phyloP scores from a whole-genome alignment of 2,797 vertebrate genomes.

The Adrianichthys oophorus region DNA sequence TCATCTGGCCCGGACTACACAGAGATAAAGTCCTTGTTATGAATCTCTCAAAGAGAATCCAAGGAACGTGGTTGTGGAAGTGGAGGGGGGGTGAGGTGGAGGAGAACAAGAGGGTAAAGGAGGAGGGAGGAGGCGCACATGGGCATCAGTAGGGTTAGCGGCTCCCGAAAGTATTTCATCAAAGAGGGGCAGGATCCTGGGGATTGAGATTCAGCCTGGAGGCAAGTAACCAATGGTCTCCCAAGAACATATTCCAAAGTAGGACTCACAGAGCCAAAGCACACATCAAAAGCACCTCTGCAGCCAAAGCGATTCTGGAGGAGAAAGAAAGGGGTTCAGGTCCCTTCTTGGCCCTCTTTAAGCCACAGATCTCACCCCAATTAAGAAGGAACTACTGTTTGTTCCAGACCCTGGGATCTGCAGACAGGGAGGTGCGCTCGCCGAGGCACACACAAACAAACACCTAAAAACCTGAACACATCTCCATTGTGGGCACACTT shows the following conservation, averaged over 20 bases:
- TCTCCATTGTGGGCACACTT: constrained; percentile 5
- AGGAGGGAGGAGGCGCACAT: constrained; percentile 49
- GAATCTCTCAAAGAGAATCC: constrained; percentile 74
- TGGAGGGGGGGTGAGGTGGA: constrained; percentile 24
- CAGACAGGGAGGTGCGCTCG: constrained; percentile 63
- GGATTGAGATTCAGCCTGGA: constrained; percentile 84
- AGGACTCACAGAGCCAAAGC: constrained; percentile 82
- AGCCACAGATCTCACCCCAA: constrained; percentile 83
- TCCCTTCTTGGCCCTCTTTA: constrained; percentile 72
- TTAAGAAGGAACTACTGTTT: constrained; percentile 81
- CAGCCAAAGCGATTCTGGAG: constrained; percentile 80
- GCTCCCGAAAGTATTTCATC: constrained; percentile 85
- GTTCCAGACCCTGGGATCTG: constrained; percentile 69
- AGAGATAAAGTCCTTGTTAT: constrained; percentile 79
- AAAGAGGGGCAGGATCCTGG: constrained; percentile 81
- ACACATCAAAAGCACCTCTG: constrained; percentile 84
- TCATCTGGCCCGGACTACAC: constrained; percentile 75
- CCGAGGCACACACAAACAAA: constrained; percentile 26
- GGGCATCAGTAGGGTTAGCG: constrained; percentile 76
- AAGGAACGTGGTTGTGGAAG: constrained; percentile 55
- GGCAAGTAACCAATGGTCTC: constrained; percentile 84
- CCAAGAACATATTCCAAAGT: constrained; percentile 86
- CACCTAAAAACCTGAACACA: constrained; percentile 9
- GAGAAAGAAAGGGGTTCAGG: constrained; percentile 77
- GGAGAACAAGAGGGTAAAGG: constrained; percentile 63